These are phyloP conservation scores for Acyrthosiphon pisum DNA, from an alignment of 1,140 invertebrate species.

Conservation along the genomic window DNA sequence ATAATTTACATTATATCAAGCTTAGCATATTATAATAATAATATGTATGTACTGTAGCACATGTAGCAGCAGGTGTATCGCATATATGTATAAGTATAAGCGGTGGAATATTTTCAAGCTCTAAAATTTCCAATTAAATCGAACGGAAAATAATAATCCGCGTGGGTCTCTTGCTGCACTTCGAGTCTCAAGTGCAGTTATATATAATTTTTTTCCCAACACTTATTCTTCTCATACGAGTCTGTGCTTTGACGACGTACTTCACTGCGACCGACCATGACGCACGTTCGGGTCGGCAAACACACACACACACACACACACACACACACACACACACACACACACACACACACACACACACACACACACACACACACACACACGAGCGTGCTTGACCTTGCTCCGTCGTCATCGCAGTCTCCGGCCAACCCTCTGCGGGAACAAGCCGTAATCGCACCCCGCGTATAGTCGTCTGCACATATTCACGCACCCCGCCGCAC, in stretches of 20 bases:
- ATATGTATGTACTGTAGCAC: too few species aligned
- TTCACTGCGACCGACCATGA: not conserved
- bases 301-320: not conserved
- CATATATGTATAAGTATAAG: not conserved
- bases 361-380: not conserved
- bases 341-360: not conserved
- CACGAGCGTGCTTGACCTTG: constrained; percentile 23
- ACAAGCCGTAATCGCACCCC: not conserved
- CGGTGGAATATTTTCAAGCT: not conserved
- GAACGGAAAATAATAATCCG: not conserved
- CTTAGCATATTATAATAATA: too few species aligned
- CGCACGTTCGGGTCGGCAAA: constrained; percentile 5
- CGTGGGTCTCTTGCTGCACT: not conserved
- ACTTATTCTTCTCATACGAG: not conserved
- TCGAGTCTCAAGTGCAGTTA: not conserved
- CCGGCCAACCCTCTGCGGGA: not conserved
- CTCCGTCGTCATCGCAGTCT: not conserved
- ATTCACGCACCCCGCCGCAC: not conserved
- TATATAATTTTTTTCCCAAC: not conserved
- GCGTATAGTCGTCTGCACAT: not conserved
- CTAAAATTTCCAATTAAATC: not conserved
- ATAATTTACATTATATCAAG: too few species aligned
- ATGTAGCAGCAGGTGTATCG: not conserved
- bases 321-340: not conserved
- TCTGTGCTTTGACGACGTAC: not conserved